These are phyloP conservation scores for Gorilla gorilla DNA, from an alignment of 2,113 vertebrate genomes.

Conservation along the genomic window DNA sequence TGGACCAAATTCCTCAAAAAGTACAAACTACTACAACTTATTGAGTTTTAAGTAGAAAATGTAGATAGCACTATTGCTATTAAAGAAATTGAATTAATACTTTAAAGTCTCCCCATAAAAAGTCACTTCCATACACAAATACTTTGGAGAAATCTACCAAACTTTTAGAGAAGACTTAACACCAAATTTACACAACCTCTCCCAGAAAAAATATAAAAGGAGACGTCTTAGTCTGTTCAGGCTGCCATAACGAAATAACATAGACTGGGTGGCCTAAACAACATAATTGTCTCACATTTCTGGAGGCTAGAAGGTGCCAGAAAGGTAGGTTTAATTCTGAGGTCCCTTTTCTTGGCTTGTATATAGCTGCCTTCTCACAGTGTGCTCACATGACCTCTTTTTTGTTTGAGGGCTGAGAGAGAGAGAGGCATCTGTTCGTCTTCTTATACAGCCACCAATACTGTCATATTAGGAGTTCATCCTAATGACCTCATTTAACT, in stretches of 20 bases:
- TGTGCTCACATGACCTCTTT: background rate
- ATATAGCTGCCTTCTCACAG: background rate
- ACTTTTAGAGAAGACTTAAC: background rate
- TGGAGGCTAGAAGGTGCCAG: background rate
- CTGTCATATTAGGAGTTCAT: background rate
- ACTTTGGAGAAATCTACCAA: background rate
- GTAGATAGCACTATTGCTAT: background rate
- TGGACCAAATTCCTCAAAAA: background rate
- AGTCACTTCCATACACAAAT: background rate
- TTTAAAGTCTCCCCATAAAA: background rate
- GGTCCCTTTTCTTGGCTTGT: background rate
- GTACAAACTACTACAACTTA: background rate
- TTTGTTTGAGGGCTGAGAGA: background rate
- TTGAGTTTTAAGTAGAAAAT: background rate
- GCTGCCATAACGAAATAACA: background rate
- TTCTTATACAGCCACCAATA: background rate
- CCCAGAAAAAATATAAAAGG: background rate
- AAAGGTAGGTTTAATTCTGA: background rate
- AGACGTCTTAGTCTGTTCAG: background rate
- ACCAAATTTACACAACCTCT: background rate
- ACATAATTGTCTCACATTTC: background rate
- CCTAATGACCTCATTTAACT: background rate
- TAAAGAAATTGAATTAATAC: background rate
- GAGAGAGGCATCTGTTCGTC: too few species aligned
- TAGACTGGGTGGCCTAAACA: background rate